Evolutionary conservation across 2,113 vertebrate species (phyloP), one percentile per base, ranked within the genome.

Genomic region (Ornithorhynchus anatinus): DNA sequence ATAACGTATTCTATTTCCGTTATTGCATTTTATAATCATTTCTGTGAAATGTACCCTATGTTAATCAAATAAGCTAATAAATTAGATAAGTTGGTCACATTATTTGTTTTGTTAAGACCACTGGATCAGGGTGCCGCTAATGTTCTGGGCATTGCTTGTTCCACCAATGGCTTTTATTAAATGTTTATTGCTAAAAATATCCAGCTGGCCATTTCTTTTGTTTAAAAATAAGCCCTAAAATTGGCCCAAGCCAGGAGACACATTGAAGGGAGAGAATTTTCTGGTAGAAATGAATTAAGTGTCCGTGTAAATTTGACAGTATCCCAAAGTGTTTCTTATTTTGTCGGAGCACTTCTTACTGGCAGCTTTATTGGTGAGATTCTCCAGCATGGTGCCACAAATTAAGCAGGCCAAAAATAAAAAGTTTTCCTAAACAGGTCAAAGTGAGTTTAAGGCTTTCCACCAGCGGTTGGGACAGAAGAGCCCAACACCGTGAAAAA

Each of bases 41-140:
- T 94, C 93, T 92, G 81, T 94, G 94, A 94, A 94, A 94, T 94
- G 94, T 91, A 88, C 79, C 88, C 89, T 85, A 54, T 89, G 85
- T 91, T 84, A 87, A 83, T 88, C 80, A 59, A 89, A 91, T 91
- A 92, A 92, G 90, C 58, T 83, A 79, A 84, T 79, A 75, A 71
- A n/a, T n/a, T n/a, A n/a, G 31, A 29, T 70, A 50, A 79, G 63
- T 73, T 77, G 63, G 69, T 75, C 60, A 53, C 35, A 43, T 72
- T 57, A 8, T 80, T 80, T 75, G 58, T 81, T 75, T 51, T 79
- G 51, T 69, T 58, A 70, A n/a, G 67, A 66, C 60, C 64, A 17
- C 25, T 56, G 53, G 75, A 59, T 50, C 67, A 53, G 40, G 72
- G 40, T n/a, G n/a, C n/a, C n/a, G n/a, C n/a, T 67, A n/a, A n/a